Conservation (phyloP, 2,113 vertebrate species). For the Microtus richardsoni region DNA sequence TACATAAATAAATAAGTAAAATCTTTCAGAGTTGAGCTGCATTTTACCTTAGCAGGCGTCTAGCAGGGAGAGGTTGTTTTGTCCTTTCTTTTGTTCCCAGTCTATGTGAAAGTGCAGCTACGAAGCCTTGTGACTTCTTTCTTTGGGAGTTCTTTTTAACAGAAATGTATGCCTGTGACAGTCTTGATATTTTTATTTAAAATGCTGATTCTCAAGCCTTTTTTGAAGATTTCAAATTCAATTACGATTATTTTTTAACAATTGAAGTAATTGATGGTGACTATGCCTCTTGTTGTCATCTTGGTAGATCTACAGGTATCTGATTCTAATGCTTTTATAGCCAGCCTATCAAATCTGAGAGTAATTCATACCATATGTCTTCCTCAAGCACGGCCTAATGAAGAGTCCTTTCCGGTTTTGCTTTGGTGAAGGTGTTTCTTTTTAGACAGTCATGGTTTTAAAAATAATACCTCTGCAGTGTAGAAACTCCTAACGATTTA, state of each 20-base stretch:
- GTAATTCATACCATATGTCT: neutral
- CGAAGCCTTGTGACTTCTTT: neutral
- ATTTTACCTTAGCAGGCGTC: constrained; percentile 23
- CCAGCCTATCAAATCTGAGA: neutral
- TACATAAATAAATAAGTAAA: neutral
- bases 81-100: neutral
- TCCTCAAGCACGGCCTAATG: neutral
- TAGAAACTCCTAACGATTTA: neutral
- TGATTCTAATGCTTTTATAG: neutral
- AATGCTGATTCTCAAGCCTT: neutral
- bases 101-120: neutral
- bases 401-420: neutral
- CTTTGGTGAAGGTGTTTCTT: neutral
- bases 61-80: neutral
- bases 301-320: neutral
- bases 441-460: constrained; percentile 4
- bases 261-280: neutral
- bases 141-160: neutral
- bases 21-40: neutral
- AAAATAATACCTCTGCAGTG: neutral
- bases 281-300: neutral
- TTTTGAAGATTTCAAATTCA: neutral
- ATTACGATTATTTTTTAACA: neutral
- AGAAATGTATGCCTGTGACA: neutral
- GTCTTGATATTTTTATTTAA: neutral